Conservation (phyloP, 2,888 invertebrate genomes). For the Parochlus steinenii region DNA sequence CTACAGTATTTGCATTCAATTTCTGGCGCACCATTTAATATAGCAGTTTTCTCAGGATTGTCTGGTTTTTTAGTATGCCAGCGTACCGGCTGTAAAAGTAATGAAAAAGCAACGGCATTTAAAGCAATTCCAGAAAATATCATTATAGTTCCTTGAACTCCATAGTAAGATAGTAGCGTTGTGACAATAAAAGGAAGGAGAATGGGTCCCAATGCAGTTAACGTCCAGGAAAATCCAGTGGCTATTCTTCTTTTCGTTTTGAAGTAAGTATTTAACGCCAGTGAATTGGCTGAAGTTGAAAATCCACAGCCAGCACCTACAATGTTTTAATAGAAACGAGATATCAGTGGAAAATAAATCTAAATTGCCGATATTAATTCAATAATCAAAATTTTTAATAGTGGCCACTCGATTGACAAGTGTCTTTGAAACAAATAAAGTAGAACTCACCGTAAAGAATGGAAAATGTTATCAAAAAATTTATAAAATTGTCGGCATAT, state of each 20-base stretch:
- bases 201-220: constrained; percentile 55
- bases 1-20: constrained; percentile 22
- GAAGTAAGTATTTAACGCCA: constrained; percentile 60
- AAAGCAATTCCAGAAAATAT: constrained; percentile 48
- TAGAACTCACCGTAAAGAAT: constrained; percentile 46
- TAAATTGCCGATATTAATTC: constrained; percentile 6
- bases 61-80: constrained; percentile 42
- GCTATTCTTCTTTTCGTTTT: constrained; percentile 50
- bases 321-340: constrained; percentile 17
- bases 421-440: neutral
- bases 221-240: constrained; percentile 52
- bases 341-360: neutral
- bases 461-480: constrained; percentile 46
- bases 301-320: constrained; percentile 47
- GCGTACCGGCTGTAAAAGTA: constrained; percentile 55
- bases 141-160: constrained; percentile 46
- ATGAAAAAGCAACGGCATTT: constrained; percentile 47
- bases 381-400: constrained; percentile 2
- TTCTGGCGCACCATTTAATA: neutral
- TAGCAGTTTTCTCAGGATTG: neutral
- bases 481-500: constrained; percentile 42
- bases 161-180: constrained; percentile 39
- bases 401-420: neutral
- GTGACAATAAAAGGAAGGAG: constrained; percentile 55
- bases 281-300: constrained; percentile 47